Base-by-base conservation (phyloP, 2,888 invertebrate genomes). In the Trilocha varians region DNA sequence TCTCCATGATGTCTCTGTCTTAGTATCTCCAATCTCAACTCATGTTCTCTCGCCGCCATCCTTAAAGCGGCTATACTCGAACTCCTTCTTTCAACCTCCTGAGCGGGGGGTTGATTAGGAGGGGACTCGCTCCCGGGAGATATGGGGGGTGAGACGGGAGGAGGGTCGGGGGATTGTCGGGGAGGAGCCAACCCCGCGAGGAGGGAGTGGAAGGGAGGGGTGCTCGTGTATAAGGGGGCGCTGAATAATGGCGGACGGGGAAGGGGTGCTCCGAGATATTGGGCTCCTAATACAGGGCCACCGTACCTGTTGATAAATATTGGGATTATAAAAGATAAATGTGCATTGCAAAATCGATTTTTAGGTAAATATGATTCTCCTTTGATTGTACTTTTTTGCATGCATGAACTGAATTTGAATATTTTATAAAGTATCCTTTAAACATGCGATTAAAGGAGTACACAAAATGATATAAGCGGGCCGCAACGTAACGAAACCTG, bases 1-100 rank as follows among this genome's bases (percentile, higher is more conserved):
- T 94, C 94, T 1, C 89, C 87, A 44, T 89, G 88, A 34, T 91
- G 91, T 65, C 93, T 90, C 62, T 94, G 93, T 41, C 95, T 88
- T 41, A 95, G 70, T 88, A 94, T 91, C 73, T 95, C 95, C 57
- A 95, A 82, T 66, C 94, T 89, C 38, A 95, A 78, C 71, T 96
- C 96, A 69, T 96, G 96, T 70, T 97, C 96, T 40, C 96, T 88
- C 1, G 97, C 97, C 55, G 96, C 96, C 59, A 95, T 88, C 52
- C 97, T 87, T 33, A 97, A 79, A 0, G 94, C 93, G 0, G 95
- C 96, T 57, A 96, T 96, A 62, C 96, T 96, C 18, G 94, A 94
- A 57, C 93, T 93, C 57, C 95, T 85, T 51, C 95, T 87, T 71
- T 95, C 95, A 43, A 94, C 91, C 50, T 94, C 94, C 16, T 91